Evolutionary conservation across 2,113 vertebrate genomes (phyloP).

Genomic region (Catharus minimus): DNA sequence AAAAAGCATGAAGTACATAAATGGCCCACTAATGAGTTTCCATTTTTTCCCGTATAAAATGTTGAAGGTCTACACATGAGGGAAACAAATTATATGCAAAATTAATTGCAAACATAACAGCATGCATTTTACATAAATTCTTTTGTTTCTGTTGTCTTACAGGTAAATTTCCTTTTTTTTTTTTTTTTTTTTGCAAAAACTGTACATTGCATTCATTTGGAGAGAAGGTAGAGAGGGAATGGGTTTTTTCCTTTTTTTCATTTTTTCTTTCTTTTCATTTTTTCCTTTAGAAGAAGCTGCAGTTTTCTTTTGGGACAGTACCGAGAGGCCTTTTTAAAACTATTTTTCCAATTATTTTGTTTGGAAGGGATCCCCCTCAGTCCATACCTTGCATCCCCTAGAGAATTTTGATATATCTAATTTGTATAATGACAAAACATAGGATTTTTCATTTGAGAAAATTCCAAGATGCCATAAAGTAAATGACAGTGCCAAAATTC

Average conservation of each 20-base stretch:
- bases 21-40: neutral
- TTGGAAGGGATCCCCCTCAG: neutral
- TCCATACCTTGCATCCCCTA: accelerated
- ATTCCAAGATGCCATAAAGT: neutral
- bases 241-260: neutral
- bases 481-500: neutral
- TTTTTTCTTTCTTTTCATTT: neutral
- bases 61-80: neutral
- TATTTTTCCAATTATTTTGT: neutral
- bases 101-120: slow-evolving; percentile 27
- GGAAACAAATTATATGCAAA: slow-evolving; percentile 6
- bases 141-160: slow-evolving; percentile 13
- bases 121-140: neutral
- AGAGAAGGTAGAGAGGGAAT: accelerated
- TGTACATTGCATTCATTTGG: neutral
- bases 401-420: neutral
- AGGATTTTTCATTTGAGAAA: neutral
- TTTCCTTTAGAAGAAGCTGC: neutral
- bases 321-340: neutral
- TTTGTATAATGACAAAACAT: neutral
- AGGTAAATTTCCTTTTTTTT: neutral
- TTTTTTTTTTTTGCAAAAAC: neutral
- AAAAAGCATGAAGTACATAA: slow-evolving; percentile 18
- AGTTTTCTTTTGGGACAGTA: neutral
- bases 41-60: neutral